Evolutionary conservation across 2,797 vertebrate genomes (phyloP).

Genomic region (Apogon talboti): DNA sequence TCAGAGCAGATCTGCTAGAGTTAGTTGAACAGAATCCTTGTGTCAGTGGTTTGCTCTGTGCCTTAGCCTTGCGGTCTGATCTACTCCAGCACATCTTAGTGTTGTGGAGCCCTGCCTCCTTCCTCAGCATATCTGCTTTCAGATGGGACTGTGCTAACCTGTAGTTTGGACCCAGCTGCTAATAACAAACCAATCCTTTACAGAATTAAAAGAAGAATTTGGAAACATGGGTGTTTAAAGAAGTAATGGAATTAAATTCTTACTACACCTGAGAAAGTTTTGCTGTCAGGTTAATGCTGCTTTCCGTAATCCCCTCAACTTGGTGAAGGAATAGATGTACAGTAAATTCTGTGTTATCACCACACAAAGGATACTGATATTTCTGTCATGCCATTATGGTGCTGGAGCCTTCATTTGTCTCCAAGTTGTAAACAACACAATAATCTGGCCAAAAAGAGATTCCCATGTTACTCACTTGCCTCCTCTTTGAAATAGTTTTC

Average conservation of each 20-base stretch:
- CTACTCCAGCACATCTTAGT: slow-evolving; percentile 41
- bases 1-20: slow-evolving; percentile 54
- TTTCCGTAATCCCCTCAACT: slow-evolving; percentile 10
- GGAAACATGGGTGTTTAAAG: background rate
- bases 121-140: slow-evolving; percentile 14
- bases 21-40: slow-evolving; percentile 39
- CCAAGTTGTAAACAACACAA: slow-evolving; percentile 18
- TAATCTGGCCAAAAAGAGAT: slow-evolving; percentile 22
- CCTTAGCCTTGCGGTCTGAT: slow-evolving; percentile 52
- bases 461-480: slow-evolving; percentile 18
- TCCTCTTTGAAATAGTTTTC: slow-evolving; percentile 10
- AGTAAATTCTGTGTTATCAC: slow-evolving; percentile 41
- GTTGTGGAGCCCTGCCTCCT: slow-evolving; percentile 27
- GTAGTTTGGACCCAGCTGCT: slow-evolving; percentile 27
- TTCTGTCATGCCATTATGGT: slow-evolving; percentile 21
- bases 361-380: slow-evolving; percentile 34
- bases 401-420: slow-evolving; percentile 10
- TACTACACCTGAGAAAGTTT: slow-evolving; percentile 1
- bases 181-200: slow-evolving; percentile 36
- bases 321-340: slow-evolving; percentile 9
- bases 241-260: background rate
- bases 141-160: slow-evolving; percentile 43
- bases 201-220: slow-evolving; percentile 29
- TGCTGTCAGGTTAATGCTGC: slow-evolving; percentile 6
- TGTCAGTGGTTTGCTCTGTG: slow-evolving; percentile 65